phyloP scores from a whole-genome alignment of 2,113 vertebrate genomes.

The Nerophis lumbriciformis region DNA sequence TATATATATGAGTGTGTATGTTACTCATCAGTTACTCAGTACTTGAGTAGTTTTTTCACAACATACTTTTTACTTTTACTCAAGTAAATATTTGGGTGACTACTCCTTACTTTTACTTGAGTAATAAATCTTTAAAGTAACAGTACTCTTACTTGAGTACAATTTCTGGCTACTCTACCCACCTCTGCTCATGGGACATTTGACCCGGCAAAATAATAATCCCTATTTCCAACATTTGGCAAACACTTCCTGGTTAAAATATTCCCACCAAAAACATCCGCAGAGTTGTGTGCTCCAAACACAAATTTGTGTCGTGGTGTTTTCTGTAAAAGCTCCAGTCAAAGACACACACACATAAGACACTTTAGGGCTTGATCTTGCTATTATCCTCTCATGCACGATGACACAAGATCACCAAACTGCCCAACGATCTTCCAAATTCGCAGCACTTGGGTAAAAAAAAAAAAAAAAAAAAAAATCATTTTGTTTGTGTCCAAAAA shows the following conservation, averaged over 20 bases:
- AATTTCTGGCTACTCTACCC: too few species aligned
- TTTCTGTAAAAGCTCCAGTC: neutral
- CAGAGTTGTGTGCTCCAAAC: neutral
- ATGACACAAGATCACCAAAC: neutral
- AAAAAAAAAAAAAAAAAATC: neutral
- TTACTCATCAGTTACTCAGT: too few species aligned
- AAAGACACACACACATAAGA: neutral
- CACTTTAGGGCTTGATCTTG: slow-evolving; percentile 3
- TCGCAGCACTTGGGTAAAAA: slow-evolving; percentile 8
- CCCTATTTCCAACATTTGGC: neutral
- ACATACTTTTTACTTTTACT: too few species aligned
- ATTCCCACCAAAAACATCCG: neutral
- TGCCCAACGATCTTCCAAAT: neutral
- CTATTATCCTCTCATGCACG: neutral
- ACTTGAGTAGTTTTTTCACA: too few species aligned
- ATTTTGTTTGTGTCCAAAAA: neutral
- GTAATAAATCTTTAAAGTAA: too few species aligned
- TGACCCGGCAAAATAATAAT: too few species aligned
- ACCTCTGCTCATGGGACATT: too few species aligned
- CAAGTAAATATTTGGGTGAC: too few species aligned
- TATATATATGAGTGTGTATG: too few species aligned
- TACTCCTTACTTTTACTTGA: too few species aligned
- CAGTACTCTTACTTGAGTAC: too few species aligned
- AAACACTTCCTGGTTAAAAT: neutral
- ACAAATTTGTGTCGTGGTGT: neutral